Evolutionary conservation across 2,113 vertebrate species (phyloP).

Genomic region (Neofelis nebulosa): DNA sequence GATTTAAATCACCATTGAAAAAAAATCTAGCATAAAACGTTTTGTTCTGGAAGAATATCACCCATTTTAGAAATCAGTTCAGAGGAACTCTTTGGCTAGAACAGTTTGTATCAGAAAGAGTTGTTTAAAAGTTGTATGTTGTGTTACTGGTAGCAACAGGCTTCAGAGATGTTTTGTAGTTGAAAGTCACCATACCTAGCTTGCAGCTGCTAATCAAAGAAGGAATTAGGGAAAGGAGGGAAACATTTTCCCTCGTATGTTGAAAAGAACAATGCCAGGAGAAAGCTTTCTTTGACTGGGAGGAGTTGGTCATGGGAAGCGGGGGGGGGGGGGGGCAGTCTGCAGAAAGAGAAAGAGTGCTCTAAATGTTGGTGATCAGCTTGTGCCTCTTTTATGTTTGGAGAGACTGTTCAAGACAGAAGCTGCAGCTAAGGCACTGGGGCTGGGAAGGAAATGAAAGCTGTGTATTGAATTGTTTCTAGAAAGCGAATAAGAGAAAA

Average conservation of each 20-base stretch:
- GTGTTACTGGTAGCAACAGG: conserved; percentile 73
- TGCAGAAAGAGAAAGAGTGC: not conserved
- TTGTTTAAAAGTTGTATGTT: conserved; percentile 63
- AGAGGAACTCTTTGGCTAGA: conserved; percentile 64
- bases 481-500: conserved; percentile 47
- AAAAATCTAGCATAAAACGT: conserved; percentile 63
- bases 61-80: conserved; percentile 68
- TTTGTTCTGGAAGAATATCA: conserved; percentile 68
- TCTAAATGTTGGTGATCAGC: not conserved
- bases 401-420: not conserved
- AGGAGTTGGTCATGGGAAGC: not conserved
- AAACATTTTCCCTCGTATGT: not conserved
- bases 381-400: not conserved
- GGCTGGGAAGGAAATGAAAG: conserved; percentile 51
- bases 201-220: conserved; percentile 50
- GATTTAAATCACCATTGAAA: conserved; percentile 65
- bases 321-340: fast-evolving
- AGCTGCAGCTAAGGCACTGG: not conserved
- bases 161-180: conserved; percentile 48
- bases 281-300: not conserved
- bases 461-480: conserved; percentile 27
- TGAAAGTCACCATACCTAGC: conserved; percentile 57
- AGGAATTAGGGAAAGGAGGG: not conserved
- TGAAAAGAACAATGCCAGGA: not conserved
- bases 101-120: conserved; percentile 63